Conservation (phyloP, 2,888 invertebrate species). For the Napeogenes sylphis region DNA sequence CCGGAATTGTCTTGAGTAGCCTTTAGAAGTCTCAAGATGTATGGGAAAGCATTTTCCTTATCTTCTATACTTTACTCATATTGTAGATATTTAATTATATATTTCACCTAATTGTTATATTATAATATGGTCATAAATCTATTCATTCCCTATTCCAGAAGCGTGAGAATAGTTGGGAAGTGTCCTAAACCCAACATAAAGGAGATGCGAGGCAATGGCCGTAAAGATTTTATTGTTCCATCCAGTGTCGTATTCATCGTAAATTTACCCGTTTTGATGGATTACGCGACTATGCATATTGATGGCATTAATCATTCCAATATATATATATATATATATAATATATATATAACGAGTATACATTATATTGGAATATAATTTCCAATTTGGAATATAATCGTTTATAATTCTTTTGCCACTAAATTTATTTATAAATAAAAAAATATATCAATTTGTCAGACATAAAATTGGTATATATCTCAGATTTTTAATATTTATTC, state of each 20-base stretch:
- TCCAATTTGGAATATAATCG: no score
- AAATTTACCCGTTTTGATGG: conserved; percentile 57
- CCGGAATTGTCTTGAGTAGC: conserved; percentile 49
- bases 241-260: conserved; percentile 46
- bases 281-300: conserved; percentile 61
- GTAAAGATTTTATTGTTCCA: conserved; percentile 64
- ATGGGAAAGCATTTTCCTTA: background rate
- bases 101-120: background rate
- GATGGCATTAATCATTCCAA: conserved; percentile 32
- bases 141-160: background rate
- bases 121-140: conserved; percentile 1
- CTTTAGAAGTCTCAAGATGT: conserved; percentile 18
- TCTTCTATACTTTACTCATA: no score
- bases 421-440: background rate
- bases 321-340: background rate
- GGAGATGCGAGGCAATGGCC: conserved; percentile 58
- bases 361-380: no score
- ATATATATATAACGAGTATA: background rate
- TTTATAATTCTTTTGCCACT: no score
- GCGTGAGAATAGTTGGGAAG: conserved; percentile 25
- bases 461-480: no score
- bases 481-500: no score
- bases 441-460: background rate
- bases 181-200: conserved; percentile 39
- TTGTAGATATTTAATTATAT: no score